These are phyloP conservation scores for Gibbula magus DNA, from an alignment of 2,888 invertebrate genomes.

Conservation along the genomic window DNA sequence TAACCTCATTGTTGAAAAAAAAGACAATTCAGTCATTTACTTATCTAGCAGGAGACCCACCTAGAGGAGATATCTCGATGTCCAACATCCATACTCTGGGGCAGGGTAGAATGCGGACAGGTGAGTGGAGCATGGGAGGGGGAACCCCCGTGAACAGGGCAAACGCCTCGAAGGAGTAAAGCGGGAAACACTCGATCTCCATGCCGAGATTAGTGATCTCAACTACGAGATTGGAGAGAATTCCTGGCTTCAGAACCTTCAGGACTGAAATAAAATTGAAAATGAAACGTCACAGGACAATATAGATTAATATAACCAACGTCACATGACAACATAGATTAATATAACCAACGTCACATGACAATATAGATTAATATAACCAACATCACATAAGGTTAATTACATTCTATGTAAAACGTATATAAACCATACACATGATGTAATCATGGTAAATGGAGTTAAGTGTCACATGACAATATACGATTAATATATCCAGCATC, in stretches of 20 bases:
- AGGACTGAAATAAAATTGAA: not conserved
- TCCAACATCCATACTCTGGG: not conserved
- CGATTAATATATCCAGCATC: too few relatives aligned
- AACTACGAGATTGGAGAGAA: not conserved
- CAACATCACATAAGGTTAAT: too few relatives aligned
- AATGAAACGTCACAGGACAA: too few relatives aligned
- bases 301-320: too few relatives aligned
- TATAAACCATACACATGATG: too few relatives aligned
- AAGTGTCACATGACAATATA: too few relatives aligned
- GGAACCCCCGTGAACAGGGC: slow-evolving; percentile 9
- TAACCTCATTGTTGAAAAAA: not conserved
- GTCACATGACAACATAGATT: too few relatives aligned
- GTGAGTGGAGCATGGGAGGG: not conserved
- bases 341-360: too few relatives aligned
- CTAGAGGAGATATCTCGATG: not conserved
- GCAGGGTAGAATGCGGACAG: not conserved
- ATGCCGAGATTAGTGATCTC: slow-evolving; percentile 23
- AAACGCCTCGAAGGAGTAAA: slow-evolving; percentile 29
- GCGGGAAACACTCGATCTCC: not conserved
- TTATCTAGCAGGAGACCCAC: not conserved
- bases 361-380: too few relatives aligned
- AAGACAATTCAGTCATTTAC: too few relatives aligned
- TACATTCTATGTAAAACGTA: too few relatives aligned
- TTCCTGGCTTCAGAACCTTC: not conserved
- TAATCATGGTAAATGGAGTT: too few relatives aligned